These are phyloP conservation scores for Aphodius sticticus DNA, from an alignment of 2,888 invertebrate species.

Conservation along the genomic window DNA sequence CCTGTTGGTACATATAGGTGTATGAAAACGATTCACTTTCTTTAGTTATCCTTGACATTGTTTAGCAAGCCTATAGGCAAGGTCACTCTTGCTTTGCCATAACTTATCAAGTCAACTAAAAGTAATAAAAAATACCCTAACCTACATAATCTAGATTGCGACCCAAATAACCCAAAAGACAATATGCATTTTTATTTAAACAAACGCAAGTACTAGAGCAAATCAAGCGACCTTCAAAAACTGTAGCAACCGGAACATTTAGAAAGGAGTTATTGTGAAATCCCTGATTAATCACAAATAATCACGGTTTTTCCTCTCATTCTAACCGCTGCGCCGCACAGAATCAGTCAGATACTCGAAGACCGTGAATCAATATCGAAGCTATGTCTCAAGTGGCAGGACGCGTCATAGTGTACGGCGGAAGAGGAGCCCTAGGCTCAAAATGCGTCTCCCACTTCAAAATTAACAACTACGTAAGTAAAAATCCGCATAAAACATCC, in stretches of 20 bases:
- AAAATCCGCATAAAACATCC: neutral
- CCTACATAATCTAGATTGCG: neutral
- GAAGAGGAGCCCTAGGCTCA: conserved; percentile 93
- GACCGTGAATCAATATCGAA: neutral
- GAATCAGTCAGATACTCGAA: neutral
- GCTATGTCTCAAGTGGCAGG: conserved; percentile 55
- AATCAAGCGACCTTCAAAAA: neutral
- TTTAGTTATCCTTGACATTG: neutral
- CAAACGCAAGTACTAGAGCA: neutral
- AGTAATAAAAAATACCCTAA: neutral
- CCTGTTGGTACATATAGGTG: neutral
- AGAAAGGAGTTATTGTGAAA: conserved; percentile 22
- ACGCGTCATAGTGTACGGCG: conserved; percentile 91
- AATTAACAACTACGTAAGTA: conserved; percentile 83
- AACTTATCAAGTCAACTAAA: neutral
- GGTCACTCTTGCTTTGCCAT: neutral
- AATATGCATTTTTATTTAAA: neutral
- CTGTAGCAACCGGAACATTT: neutral
- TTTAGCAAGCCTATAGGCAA: neutral
- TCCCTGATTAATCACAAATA: conserved; percentile 8
- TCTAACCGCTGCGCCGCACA: conserved; percentile 9
- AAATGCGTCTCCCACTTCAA: conserved; percentile 90
- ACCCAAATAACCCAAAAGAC: no score
- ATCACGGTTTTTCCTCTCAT: neutral
- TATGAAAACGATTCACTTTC: neutral